phyloP scores from a whole-genome alignment of 2,113 vertebrate genomes.

The Acrocephalus kingi region DNA sequence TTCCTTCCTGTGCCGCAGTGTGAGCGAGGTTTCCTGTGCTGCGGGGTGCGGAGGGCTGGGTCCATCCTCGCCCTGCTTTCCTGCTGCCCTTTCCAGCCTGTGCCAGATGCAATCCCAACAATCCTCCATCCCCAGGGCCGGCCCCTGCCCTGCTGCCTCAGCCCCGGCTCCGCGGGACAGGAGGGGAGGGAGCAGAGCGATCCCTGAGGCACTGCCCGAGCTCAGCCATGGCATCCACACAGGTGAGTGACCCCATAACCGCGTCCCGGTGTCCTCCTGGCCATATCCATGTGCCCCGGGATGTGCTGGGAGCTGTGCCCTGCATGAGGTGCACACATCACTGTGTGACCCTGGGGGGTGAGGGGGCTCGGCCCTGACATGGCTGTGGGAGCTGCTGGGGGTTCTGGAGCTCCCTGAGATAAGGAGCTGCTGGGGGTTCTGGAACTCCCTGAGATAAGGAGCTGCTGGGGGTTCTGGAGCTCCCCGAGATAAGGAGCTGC shows the following conservation, averaged over 20 bases:
- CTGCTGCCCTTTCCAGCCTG: neutral
- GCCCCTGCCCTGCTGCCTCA: accelerated
- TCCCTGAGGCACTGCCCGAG: accelerated
- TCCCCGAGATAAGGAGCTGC: neutral
- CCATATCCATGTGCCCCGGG: accelerated
- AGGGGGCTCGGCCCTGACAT: accelerated
- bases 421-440: neutral
- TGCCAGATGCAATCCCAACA: accelerated
- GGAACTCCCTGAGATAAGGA: neutral
- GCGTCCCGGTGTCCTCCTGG: accelerated
- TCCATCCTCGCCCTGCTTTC: neutral
- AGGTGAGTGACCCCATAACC: neutral
- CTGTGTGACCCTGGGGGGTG: accelerated
- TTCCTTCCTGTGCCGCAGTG: neutral
- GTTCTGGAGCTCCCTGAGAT: neutral
- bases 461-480: neutral
- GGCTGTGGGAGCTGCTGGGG: neutral
- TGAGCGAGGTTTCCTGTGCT: neutral
- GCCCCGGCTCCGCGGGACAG: accelerated
- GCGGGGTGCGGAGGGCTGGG: neutral
- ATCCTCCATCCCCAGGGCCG: neutral
- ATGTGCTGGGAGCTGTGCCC: neutral
- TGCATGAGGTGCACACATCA: accelerated
- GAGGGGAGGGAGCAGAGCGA: accelerated
- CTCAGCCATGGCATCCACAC: neutral